Evolutionary conservation across 2,113 vertebrate genomes (phyloP).

Genomic region (Climacteris rufus): DNA sequence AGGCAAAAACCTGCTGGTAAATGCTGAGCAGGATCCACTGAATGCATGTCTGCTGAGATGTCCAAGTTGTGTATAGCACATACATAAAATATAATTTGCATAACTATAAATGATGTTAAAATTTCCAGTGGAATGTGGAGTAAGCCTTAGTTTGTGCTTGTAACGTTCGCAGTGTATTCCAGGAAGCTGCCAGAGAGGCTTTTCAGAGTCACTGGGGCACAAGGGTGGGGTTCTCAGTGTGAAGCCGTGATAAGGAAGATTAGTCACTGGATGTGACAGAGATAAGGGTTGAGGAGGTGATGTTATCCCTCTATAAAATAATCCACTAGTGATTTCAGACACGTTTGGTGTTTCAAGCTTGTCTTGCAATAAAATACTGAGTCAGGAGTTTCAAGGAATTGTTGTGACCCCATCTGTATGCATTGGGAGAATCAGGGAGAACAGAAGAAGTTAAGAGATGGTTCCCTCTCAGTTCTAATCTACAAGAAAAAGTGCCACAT

Average conservation of each 20-base stretch:
- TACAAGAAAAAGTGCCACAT: background rate
- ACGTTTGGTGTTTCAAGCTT: background rate
- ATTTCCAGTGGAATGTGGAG: background rate
- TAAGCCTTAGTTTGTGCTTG: background rate
- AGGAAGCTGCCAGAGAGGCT: background rate
- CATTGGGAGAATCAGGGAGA: background rate
- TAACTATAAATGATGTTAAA: background rate
- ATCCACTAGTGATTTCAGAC: slow-evolving; percentile 3
- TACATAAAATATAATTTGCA: background rate
- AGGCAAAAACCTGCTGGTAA: background rate
- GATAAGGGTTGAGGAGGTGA: slow-evolving; percentile 28
- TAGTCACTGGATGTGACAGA: slow-evolving; percentile 33
- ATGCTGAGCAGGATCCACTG: background rate
- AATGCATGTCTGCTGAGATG: background rate
- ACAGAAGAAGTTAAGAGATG: background rate
- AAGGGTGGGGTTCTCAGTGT: slow-evolving; percentile 37
- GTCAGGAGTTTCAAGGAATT: background rate
- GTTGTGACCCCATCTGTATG: background rate
- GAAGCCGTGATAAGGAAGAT: slow-evolving; percentile 38
- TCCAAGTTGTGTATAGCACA: background rate
- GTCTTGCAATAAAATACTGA: background rate
- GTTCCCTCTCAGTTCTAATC: background rate
- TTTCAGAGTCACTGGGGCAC: background rate
- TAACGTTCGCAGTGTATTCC: background rate
- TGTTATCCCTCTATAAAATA: slow-evolving; percentile 34